These are phyloP conservation scores for Pangasianodon gigas DNA, from an alignment of 2,113 vertebrate species.

Conservation along the genomic window DNA sequence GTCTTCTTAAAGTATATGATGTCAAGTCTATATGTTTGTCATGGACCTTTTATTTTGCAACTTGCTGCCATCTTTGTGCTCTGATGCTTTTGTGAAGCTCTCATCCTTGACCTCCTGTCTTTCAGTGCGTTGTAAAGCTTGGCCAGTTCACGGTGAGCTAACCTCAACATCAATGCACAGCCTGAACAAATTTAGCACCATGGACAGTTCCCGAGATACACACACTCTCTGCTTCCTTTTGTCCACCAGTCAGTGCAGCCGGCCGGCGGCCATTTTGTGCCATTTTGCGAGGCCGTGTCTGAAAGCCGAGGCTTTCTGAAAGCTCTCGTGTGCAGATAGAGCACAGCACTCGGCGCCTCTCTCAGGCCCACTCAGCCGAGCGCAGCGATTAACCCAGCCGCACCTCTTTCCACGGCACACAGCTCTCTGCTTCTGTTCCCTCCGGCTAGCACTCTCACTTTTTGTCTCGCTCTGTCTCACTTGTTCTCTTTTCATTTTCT, in stretches of 20 bases:
- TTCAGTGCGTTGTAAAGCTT: constrained; percentile 24
- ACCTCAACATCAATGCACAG: constrained; percentile 34
- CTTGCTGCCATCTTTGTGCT: neutral
- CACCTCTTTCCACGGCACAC: constrained; percentile 55
- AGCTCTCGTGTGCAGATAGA: constrained; percentile 59
- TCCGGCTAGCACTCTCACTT: constrained; percentile 13
- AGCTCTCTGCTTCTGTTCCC: constrained; percentile 43
- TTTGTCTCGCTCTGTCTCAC: constrained; percentile 17
- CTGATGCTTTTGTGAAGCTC: constrained; percentile 14
- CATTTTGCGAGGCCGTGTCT: constrained; percentile 59
- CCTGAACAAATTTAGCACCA: constrained; percentile 10
- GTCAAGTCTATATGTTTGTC: neutral
- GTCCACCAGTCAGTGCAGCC: constrained; percentile 31
- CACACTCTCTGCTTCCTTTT: constrained; percentile 14
- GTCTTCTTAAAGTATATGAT: neutral
- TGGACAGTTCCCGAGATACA: constrained; percentile 46
- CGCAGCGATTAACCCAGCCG: constrained; percentile 72
- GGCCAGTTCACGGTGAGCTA: neutral
- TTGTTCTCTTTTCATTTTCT: constrained; percentile 41
- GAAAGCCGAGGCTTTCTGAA: constrained; percentile 57
- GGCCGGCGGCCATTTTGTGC: constrained; percentile 62
- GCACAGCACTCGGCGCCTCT: constrained; percentile 66
- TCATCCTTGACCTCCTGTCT: constrained; percentile 4
- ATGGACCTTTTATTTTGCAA: neutral
- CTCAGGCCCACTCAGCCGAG: constrained; percentile 67